Evolutionary conservation across 2,888 invertebrate species (phyloP).

Genomic region (Drosophila nr. perissopoda): DNA sequence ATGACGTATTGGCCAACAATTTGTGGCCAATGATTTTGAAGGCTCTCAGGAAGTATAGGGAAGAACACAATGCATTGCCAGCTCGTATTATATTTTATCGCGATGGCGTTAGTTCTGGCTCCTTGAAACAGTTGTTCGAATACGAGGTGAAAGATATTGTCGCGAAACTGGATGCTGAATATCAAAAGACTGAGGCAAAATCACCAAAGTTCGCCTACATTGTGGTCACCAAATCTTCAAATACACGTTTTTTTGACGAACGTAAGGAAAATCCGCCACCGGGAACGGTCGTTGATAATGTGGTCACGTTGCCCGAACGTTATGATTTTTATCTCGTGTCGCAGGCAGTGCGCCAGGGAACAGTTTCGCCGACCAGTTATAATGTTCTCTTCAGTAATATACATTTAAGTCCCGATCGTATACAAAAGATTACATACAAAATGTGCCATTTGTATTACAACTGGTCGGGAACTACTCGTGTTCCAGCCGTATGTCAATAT

Average conservation of each 20-base stretch:
- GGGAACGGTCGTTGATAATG: conserved; percentile 95
- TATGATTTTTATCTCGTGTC: conserved; percentile 96
- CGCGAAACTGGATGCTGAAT: conserved; percentile 86
- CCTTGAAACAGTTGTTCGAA: conserved; percentile 90
- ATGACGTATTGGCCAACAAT: conserved; percentile 91
- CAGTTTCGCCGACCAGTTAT: conserved; percentile 95
- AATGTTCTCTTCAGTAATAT: conserved; percentile 92
- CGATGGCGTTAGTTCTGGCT: conserved; percentile 97
- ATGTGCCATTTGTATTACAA: conserved; percentile 96
- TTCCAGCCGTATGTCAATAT: conserved; percentile 97
- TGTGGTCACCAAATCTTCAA: conserved; percentile 95
- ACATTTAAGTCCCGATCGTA: conserved; percentile 89
- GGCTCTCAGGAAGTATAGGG: conserved; percentile 81
- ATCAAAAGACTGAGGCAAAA: conserved; percentile 84
- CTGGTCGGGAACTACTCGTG: conserved; percentile 93
- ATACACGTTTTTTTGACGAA: conserved; percentile 88
- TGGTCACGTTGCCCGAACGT: conserved; percentile 91
- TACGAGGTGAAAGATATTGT: conserved; percentile 90
- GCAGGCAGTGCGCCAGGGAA: conserved; percentile 94
- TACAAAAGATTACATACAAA: conserved; percentile 95
- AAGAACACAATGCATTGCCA: conserved; percentile 86
- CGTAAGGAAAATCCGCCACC: conserved; percentile 89
- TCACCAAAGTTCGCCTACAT: conserved; percentile 89
- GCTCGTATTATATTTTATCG: conserved; percentile 92
- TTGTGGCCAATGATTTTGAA: conserved; percentile 88